Conservation (phyloP, 2,113 vertebrate genomes). For the Sturnus vulgaris region DNA sequence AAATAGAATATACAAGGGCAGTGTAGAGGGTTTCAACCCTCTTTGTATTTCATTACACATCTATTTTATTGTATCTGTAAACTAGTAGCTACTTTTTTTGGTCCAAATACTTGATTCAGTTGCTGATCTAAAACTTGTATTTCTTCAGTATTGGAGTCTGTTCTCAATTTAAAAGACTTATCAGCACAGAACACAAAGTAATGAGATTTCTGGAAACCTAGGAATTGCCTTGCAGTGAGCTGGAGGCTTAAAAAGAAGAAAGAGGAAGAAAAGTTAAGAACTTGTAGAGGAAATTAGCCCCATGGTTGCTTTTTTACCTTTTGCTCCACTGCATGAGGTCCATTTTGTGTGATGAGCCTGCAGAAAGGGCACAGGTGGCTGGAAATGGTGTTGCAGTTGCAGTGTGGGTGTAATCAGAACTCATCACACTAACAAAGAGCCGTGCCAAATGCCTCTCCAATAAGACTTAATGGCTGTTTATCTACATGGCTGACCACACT, state of each 20-base stretch:
- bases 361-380: background rate
- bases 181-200: background rate
- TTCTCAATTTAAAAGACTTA: background rate
- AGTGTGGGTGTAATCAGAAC: background rate
- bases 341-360: background rate
- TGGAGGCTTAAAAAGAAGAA: background rate
- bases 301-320: background rate
- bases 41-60: background rate
- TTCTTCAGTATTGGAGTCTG: background rate
- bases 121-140: background rate
- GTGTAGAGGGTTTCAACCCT: background rate
- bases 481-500: background rate
- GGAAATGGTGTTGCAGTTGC: background rate
- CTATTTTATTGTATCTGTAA: background rate
- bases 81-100: background rate
- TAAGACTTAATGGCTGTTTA: background rate
- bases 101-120: background rate
- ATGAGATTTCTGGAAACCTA: background rate
- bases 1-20: background rate
- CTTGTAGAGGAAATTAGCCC: background rate
- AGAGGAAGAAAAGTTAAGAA: background rate
- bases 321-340: background rate
- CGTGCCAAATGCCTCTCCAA: background rate
- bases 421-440: background rate
- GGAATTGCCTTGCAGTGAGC: background rate